Base-by-base conservation (phyloP, 1,140 invertebrate genomes). In the Psix sp. region DNA sequence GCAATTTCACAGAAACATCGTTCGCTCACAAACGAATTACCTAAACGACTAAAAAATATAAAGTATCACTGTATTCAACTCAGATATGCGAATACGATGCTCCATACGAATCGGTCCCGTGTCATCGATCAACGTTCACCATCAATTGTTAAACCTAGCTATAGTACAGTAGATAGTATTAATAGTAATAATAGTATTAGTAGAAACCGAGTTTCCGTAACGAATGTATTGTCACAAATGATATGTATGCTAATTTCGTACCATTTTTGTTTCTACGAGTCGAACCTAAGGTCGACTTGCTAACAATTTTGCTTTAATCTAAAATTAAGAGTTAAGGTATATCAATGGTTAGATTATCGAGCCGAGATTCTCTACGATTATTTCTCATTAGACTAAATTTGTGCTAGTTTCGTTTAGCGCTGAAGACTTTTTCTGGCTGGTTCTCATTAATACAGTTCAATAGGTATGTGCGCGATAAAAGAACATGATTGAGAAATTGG, bases 171-270 rank as follows among this genome's bases (percentile, higher is more conserved):
- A 70, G 43, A 67, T 68, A 68, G 40, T 59, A 74, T 38, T 68
- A 73, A 59, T 60, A 66, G 43, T 83, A 82, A 80, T 81, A 80
- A 84, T 82, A 84, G 84, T 75, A 83, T 80, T 82, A 82, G 74
- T 85, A 84, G 82, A 84, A 86, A 86, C 82, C 82, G 84, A 80
- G 84, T 86, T 87, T 84, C 84, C 74, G 78, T 80, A 86, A 86
- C 83, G 84, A 85, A 77, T 82, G 83, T 87, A 87, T 87, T 87
- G 85, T 87, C 84, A 85, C 83, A 86, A 87, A 87, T 87, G 85
- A 87, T 87, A 87, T 87, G 85, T 87, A 80, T 83, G 80, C 84
- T 86, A 86, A 86, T 86, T 82, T 85, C 82, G 72, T 80, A 82
- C 63, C 71, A 80, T 49, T 77, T 77, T 62, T 51, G 54, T 56